Base-by-base conservation (phyloP, 2,113 vertebrate species). In the Ictalurus punctatus region DNA sequence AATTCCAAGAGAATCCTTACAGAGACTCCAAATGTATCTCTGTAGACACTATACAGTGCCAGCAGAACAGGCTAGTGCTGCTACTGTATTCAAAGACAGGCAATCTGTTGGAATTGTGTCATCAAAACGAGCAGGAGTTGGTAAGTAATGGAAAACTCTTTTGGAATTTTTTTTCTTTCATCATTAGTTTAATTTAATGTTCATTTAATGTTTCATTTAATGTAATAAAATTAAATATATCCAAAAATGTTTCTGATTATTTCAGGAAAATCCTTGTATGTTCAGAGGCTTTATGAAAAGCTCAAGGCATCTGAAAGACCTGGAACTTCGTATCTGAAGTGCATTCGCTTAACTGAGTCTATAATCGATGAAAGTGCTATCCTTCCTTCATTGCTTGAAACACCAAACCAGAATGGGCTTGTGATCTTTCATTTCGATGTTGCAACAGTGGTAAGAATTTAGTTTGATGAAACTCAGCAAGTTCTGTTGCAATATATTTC, bases 221-320 rank as follows among this genome's bases (percentile, higher is more conserved):
- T 44, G 25, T 12, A 44, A 25, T 73, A 8, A 8, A 74, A 74
- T 40, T 40, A 76, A 76, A 44, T 44, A 13, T 19, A 74, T 84
- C 61, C 7, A 89, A 95, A 65, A 40, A 93, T 99, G 61, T 91
- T 48, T n/a, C 81, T 78, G 85, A 92, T 92, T 0, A 25, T 88
- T 40, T 74, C 44, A 99, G 98, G 98, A 67, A 99, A 98, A 92
- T 99, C 98, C 34, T 96, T 99, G 2, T 98, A 97, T 25, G 96
- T 99, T 89, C 96, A 94, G 86, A 97, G 97, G 83, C 86, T 98
- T 10, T 94, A 96, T 27, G 82, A 95, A 89, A 95, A 93, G 37
- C 94, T 98, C 61, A 90, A 34, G 76, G 88, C 88, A 91, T 93
- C 0, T 84, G 81, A 1, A 88, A 88, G 52, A 84, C 85, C 0